These are phyloP conservation scores for Pungitius pungitius DNA, from an alignment of 2,113 vertebrate genomes.

Conservation along the genomic window DNA sequence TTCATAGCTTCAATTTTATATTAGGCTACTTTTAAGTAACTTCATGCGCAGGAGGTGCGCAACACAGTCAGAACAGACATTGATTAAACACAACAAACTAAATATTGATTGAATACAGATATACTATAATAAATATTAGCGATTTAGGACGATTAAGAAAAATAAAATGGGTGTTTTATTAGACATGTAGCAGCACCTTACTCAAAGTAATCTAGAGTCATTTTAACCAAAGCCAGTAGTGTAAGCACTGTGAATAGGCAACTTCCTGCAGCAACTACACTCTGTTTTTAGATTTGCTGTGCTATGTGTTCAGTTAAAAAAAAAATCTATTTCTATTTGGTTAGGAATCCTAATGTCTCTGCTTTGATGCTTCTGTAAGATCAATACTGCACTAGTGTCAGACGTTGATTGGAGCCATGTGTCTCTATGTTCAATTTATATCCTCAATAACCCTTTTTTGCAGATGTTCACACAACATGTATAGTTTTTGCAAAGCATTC, in stretches of 20 bases:
- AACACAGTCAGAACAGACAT: background rate
- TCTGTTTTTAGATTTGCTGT: background rate
- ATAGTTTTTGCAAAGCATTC: background rate
- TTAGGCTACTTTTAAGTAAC: background rate
- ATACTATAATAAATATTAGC: background rate
- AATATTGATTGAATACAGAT: background rate
- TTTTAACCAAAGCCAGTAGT: conserved; percentile 43
- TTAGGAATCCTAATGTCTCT: background rate
- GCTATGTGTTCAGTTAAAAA: background rate
- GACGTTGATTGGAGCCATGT: background rate
- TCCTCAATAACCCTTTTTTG: background rate
- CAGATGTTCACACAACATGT: background rate
- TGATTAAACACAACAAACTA: background rate
- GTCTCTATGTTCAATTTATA: background rate
- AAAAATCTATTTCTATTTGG: background rate
- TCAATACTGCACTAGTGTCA: background rate
- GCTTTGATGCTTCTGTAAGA: background rate
- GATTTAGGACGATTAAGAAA: conserved; percentile 1
- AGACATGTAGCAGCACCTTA: background rate
- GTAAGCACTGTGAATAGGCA: conserved; percentile 35
- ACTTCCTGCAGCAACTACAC: conserved; percentile 4
- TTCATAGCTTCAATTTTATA: background rate
- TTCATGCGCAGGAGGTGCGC: background rate
- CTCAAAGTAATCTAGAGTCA: conserved; percentile 7
- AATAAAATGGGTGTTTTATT: background rate